phyloP scores from a whole-genome alignment of 2,797 vertebrate genomes.

The Tarsius wallacei region DNA sequence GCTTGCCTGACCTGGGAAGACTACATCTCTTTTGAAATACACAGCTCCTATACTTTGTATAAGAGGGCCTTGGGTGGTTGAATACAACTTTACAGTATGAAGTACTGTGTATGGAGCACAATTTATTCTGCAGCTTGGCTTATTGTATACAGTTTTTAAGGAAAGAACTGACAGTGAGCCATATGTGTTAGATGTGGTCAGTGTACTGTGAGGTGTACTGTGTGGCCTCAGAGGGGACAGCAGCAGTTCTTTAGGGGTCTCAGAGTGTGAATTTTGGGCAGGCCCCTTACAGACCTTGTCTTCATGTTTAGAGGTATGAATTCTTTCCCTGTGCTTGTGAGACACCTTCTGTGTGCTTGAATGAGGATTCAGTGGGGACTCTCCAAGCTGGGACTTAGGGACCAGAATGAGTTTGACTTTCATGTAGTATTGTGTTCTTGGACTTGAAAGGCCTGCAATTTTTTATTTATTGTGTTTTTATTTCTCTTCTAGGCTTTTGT shows the following conservation, averaged over 20 bases:
- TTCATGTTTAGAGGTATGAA: neutral
- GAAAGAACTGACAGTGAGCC: neutral
- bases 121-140: neutral
- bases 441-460: slow-evolving; percentile 2
- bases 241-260: neutral
- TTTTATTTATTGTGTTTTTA: slow-evolving; percentile 46
- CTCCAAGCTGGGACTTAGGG: slow-evolving; percentile 27
- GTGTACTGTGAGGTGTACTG: neutral
- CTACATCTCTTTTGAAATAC: slow-evolving; percentile 42
- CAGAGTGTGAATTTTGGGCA: neutral
- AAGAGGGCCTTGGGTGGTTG: neutral
- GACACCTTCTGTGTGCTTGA: slow-evolving; percentile 32
- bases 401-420: slow-evolving; percentile 9
- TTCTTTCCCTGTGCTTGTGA: neutral
- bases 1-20: neutral
- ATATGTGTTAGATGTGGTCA: neutral
- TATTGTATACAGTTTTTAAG: neutral
- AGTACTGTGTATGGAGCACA: neutral
- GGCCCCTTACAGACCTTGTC: neutral
- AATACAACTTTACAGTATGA: neutral
- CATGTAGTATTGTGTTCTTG: neutral
- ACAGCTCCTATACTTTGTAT: neutral
- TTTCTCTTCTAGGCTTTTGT: slow-evolving; percentile 92
- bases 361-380: neutral
- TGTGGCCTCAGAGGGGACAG: neutral